phyloP scores from a whole-genome alignment of 2,888 invertebrate genomes.

The Leptinotarsa haldemani region DNA sequence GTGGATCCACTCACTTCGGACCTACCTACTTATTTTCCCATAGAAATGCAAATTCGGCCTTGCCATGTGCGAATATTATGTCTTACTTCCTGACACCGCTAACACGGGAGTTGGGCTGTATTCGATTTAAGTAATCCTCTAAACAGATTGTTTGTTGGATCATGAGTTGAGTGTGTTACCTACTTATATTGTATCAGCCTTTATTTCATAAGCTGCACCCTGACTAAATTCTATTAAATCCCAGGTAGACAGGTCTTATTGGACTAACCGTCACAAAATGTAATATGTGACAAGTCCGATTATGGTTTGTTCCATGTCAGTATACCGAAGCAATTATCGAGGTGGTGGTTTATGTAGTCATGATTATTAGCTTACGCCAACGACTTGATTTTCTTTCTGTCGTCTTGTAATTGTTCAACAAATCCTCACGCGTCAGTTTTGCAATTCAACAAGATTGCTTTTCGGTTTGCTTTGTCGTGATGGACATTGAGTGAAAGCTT shows the following conservation, averaged over 20 bases:
- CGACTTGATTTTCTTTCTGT: constrained; percentile 20
- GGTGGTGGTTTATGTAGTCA: constrained; percentile 50
- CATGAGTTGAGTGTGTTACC: too few relatives aligned
- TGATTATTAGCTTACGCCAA: constrained; percentile 20
- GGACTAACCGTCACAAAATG: constrained; percentile 53
- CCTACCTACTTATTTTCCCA: too few relatives aligned
- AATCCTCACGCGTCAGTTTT: constrained; percentile 4
- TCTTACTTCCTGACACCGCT: too few relatives aligned
- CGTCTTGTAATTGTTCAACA: constrained; percentile 7
- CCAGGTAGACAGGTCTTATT: constrained; percentile 53
- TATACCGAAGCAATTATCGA: constrained; percentile 50
- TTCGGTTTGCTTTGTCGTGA: not conserved
- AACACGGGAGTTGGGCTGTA: too few relatives aligned
- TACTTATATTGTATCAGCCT: not conserved
- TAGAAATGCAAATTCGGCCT: too few relatives aligned
- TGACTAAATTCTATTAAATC: constrained; percentile 30
- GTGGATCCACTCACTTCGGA: too few relatives aligned
- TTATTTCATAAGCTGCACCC: constrained; percentile 28
- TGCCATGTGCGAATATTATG: too few relatives aligned
- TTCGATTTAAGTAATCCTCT: too few relatives aligned
- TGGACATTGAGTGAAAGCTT: not conserved
- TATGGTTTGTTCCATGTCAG: constrained; percentile 54
- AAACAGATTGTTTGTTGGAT: too few relatives aligned
- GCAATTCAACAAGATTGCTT: constrained; percentile 8
- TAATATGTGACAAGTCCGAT: constrained; percentile 59